Evolutionary conservation across 1,140 invertebrate species (phyloP).

Genomic region (Tribolium castaneum): DNA sequence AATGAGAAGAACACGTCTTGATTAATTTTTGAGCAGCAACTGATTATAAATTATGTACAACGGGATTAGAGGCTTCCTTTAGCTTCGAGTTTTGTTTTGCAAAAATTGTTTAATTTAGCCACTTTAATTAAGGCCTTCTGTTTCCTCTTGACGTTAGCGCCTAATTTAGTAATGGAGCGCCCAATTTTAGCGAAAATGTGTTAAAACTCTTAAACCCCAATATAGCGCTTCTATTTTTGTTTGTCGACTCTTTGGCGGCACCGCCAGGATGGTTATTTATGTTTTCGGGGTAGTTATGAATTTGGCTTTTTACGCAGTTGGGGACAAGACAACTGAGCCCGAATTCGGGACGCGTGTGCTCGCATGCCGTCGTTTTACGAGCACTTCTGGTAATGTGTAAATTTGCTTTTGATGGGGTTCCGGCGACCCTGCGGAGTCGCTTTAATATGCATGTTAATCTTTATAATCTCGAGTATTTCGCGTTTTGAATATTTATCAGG

Average conservation of each 20-base stretch:
- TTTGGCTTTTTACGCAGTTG: neutral
- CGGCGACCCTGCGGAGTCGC: conserved; percentile 14
- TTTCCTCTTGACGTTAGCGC: no score
- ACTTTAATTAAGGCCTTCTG: neutral
- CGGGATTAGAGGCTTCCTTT: neutral
- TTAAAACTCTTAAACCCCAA: neutral
- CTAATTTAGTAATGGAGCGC: no score
- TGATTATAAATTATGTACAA: no score
- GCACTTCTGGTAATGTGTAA: conserved; percentile 19
- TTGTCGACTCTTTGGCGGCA: neutral
- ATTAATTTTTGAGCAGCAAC: no score
- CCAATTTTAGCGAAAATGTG: no score
- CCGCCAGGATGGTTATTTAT: neutral
- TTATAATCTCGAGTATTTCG: conserved; percentile 29
- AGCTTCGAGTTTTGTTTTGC: no score
- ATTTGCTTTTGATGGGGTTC: conserved; percentile 28
- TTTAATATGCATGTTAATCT: conserved; percentile 35
- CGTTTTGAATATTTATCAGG: conserved; percentile 29
- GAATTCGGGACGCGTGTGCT: neutral
- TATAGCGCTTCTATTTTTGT: neutral
- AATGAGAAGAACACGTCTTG: no score
- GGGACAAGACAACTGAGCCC: neutral
- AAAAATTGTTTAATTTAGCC: neutral
- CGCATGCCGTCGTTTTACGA: conserved; percentile 26
- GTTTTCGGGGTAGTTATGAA: neutral